phyloP scores from a whole-genome alignment of 2,113 vertebrate species.

The Vireo altiloquus region DNA sequence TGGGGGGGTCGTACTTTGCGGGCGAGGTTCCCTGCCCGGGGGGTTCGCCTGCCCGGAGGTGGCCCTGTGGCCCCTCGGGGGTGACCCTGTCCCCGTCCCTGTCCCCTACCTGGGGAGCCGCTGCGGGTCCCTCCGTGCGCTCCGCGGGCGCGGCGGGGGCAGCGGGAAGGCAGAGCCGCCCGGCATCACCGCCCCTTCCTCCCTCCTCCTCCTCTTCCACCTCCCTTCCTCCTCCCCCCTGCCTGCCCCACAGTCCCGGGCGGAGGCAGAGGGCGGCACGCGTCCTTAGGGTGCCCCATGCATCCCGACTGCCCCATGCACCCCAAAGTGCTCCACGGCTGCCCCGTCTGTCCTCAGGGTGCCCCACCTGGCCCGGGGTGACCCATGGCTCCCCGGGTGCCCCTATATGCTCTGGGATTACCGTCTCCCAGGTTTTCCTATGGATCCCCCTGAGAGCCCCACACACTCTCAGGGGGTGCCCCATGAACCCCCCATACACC shows the following conservation, averaged over 20 bases:
- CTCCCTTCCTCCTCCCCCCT: constrained; percentile 6
- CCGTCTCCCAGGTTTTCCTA: neutral
- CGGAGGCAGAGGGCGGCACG: too few species aligned
- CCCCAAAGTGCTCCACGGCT: neutral
- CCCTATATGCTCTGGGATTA: neutral
- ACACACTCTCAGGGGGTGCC: neutral
- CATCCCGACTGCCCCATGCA: neutral
- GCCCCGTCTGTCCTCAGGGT: neutral
- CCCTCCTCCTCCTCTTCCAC: constrained; percentile 28
- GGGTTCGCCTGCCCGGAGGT: neutral
- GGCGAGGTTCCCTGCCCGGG: neutral
- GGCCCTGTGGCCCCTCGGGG: neutral
- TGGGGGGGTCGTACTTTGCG: neutral
- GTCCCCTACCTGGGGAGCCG: neutral
- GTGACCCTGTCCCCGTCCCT: neutral
- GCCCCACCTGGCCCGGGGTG: too few species aligned
- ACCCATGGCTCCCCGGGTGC: neutral
- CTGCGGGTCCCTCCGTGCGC: neutral
- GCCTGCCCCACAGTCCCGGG: neutral
- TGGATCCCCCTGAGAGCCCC: neutral
- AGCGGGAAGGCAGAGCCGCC: constrained; percentile 37
- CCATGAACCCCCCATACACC: neutral
- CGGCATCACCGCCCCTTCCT: constrained; percentile 60
- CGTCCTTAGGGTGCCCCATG: neutral
- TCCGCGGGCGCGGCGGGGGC: neutral